Conservation (phyloP, 2,797 vertebrate species). For the Squalus acanthias region DNA sequence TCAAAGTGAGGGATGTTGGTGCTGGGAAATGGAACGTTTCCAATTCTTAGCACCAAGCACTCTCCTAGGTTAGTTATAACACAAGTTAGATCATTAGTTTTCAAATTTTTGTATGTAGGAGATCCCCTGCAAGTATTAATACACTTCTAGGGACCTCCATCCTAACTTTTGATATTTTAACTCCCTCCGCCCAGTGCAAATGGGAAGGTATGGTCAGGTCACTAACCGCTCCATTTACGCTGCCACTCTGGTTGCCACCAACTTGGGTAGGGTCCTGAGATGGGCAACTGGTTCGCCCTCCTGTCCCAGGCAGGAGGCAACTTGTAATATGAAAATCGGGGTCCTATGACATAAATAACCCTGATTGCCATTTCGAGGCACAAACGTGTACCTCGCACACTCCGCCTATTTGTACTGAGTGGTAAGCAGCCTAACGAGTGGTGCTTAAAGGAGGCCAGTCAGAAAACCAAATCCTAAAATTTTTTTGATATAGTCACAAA, state of each 20-base stretch:
- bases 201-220: background rate
- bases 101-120: background rate
- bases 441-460: background rate
- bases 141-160: too few relatives aligned
- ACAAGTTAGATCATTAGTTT: background rate
- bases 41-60: background rate
- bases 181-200: background rate
- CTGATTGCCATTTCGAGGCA: background rate
- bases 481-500: background rate
- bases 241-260: background rate
- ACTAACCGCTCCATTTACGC: background rate
- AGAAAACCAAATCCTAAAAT: background rate
- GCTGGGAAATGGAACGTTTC: background rate
- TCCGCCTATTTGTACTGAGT: background rate
- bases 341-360: background rate
- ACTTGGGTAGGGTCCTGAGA: background rate
- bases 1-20: background rate
- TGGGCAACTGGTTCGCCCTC: background rate
- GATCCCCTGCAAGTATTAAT: background rate
- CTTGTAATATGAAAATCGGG: background rate
- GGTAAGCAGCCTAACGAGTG: background rate
- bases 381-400: background rate
- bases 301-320: background rate
- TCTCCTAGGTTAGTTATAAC: background rate
- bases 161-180: background rate